Evolutionary conservation across 2,888 invertebrate genomes (phyloP).

Genomic region (Trichopria drosophilae): DNA sequence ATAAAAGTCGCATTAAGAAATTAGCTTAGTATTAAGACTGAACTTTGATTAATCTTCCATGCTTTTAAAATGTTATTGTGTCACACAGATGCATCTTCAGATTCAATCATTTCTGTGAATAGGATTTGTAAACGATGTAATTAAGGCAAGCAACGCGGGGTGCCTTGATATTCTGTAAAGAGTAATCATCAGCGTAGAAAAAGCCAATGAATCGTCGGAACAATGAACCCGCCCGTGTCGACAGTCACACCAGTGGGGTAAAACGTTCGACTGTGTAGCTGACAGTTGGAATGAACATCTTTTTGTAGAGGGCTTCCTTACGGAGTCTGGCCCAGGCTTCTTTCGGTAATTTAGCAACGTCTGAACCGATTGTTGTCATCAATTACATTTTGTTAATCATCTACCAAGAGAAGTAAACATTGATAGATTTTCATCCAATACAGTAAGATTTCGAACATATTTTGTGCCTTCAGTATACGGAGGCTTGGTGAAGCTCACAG

Average conservation of each 20-base stretch:
- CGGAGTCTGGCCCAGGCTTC: conserved; percentile 4
- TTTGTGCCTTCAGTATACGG: not conserved
- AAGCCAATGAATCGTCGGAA: conserved; percentile 41
- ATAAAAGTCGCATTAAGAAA: too few species aligned
- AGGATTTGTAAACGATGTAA: conserved; percentile 48
- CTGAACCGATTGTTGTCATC: too few species aligned
- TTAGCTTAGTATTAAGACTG: too few species aligned
- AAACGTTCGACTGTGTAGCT: conserved; percentile 33
- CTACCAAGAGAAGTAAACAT: too few species aligned
- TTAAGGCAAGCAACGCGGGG: conserved; percentile 43
- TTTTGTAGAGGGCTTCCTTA: conserved; percentile 28
- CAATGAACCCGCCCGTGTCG: conserved; percentile 42
- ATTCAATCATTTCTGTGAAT: conserved; percentile 32
- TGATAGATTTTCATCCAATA: too few species aligned
- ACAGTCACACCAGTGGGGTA: conserved; percentile 26
- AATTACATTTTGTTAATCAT: too few species aligned
- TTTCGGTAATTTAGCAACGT: conserved; percentile 28
- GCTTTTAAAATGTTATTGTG: too few species aligned
- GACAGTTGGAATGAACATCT: conserved; percentile 31
- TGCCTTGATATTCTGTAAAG: conserved; percentile 40
- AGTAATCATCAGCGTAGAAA: conserved; percentile 47
- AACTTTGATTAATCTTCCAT: too few species aligned
- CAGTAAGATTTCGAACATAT: too few species aligned
- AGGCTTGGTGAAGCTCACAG: not conserved
- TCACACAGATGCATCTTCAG: too few species aligned